Evolutionary conservation across 2,797 vertebrate species (phyloP).

Genomic region (Vireo griseus): DNA sequence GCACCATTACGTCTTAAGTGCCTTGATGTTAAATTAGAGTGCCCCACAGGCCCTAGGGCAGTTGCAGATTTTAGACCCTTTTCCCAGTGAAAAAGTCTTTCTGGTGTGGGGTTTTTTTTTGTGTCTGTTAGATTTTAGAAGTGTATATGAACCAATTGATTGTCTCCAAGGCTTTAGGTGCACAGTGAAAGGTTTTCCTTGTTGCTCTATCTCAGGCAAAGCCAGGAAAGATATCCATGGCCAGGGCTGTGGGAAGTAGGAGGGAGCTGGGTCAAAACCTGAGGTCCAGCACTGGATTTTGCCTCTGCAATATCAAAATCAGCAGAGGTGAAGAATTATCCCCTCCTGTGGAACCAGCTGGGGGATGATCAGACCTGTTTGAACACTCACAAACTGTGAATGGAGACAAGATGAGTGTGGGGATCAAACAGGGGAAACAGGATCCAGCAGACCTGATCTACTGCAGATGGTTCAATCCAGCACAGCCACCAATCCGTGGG

Average conservation of each 20-base stretch:
- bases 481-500: not conserved
- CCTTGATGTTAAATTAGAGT: constrained; percentile 24
- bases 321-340: not conserved
- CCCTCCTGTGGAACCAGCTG: not conserved
- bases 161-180: not conserved
- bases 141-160: not conserved
- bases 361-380: not conserved
- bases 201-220: not conserved
- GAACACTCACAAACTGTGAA: not conserved
- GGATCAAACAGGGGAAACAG: not conserved
- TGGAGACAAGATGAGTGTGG: accelerated
- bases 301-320: not conserved
- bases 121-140: not conserved
- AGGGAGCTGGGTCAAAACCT: not conserved
- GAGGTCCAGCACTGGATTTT: not conserved
- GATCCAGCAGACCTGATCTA: not conserved
- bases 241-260: not conserved
- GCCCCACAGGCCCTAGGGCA: not conserved
- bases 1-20: not conserved
- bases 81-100: not conserved
- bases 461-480: not conserved
- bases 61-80: constrained; percentile 16
- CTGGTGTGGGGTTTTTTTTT: not conserved
- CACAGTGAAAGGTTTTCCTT: not conserved
- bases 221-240: not conserved